Evolutionary conservation across 2,888 invertebrate genomes (phyloP).

Genomic region (Nemoura dubitans): DNA sequence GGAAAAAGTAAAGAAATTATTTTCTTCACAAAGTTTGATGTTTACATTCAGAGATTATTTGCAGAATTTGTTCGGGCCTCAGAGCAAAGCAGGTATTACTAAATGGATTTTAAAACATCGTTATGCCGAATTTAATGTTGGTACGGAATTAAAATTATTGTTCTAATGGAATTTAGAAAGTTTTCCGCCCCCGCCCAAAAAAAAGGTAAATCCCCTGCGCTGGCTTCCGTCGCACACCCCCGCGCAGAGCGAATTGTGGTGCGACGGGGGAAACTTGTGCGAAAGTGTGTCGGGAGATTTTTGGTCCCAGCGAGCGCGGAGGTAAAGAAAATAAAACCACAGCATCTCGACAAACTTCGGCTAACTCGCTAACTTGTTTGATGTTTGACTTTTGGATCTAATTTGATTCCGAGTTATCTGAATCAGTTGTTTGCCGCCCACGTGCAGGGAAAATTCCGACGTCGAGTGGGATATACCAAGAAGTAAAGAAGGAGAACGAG

Average conservation of each 20-base stretch:
- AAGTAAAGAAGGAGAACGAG: no score
- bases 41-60: no score
- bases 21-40: no score
- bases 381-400: neutral
- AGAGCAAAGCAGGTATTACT: neutral
- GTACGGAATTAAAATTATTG: neutral
- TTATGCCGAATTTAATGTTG: neutral
- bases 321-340: neutral
- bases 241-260: neutral
- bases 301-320: neutral
- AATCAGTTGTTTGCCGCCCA: neutral
- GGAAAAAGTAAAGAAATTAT: no score
- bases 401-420: neutral
- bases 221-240: neutral
- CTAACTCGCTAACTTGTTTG: neutral
- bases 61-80: no score
- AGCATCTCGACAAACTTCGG: neutral
- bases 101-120: neutral
- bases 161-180: neutral
- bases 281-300: neutral
- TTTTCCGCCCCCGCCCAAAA: neutral
- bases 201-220: neutral
- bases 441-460: neutral
- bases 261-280: neutral
- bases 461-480: no score